phyloP scores from a whole-genome alignment of 2,888 invertebrate genomes.

The Ormyrus pomaceus region DNA sequence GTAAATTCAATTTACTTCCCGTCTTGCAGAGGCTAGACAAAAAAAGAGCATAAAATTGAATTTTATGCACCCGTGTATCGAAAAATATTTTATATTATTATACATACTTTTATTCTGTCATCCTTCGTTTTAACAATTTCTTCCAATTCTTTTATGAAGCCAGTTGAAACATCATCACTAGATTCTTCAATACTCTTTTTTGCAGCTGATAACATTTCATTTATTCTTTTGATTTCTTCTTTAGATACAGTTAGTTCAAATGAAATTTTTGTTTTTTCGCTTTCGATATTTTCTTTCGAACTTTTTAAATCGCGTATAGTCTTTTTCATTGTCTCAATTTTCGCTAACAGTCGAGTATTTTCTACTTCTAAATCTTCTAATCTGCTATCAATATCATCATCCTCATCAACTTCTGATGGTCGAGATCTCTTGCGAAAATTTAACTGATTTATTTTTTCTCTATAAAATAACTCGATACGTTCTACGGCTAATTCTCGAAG shows the following conservation, averaged over 20 bases:
- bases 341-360: conserved; percentile 62
- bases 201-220: conserved; percentile 62
- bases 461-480: conserved; percentile 67
- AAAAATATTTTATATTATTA: not conserved
- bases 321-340: conserved; percentile 63
- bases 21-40: too few species aligned
- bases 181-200: conserved; percentile 58
- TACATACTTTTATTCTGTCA: conserved; percentile 66
- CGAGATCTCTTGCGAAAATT: conserved; percentile 61
- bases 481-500: conserved; percentile 66
- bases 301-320: conserved; percentile 62
- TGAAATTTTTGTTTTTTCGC: conserved; percentile 64
- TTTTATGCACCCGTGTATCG: too few species aligned
- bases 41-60: too few species aligned
- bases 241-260: conserved; percentile 65
- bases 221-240: conserved; percentile 64
- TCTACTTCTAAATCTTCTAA: conserved; percentile 63
- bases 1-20: too few species aligned
- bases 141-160: conserved; percentile 64
- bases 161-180: conserved; percentile 57
- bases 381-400: conserved; percentile 48
- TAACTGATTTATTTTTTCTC: conserved; percentile 63
- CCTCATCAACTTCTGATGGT: conserved; percentile 29
- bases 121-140: conserved; percentile 62
- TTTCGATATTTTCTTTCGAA: conserved; percentile 59